phyloP scores from a whole-genome alignment of 2,888 invertebrate genomes.

The Hydraecia micacea region DNA sequence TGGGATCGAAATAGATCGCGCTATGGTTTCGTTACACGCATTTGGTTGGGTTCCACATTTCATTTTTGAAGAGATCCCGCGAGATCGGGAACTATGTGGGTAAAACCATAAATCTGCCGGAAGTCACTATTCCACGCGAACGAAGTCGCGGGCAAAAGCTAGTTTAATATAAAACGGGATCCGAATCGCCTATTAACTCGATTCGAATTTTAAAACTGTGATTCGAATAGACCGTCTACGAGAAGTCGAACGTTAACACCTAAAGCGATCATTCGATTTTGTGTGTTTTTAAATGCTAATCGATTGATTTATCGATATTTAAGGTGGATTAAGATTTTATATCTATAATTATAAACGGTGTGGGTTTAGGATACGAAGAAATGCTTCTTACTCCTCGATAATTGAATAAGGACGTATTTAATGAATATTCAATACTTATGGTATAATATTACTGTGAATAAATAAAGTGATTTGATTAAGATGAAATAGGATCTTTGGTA shows the following conservation, averaged over 20 bases:
- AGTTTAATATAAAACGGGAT: conserved; percentile 58
- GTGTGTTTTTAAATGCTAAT: conserved; percentile 61
- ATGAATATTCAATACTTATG: conserved; percentile 47
- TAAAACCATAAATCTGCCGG: too few species aligned
- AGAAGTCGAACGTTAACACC: conserved; percentile 48
- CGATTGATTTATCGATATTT: conserved; percentile 59
- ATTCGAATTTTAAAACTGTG: conserved; percentile 50
- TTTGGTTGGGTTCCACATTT: too few species aligned
- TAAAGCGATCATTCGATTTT: conserved; percentile 47
- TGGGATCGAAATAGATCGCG: too few species aligned
- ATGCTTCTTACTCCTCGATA: conserved; percentile 24
- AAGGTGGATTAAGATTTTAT: conserved; percentile 55
- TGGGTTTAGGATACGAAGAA: conserved; percentile 31
- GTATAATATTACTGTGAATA: conserved; percentile 22
- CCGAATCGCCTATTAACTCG: conserved; percentile 54
- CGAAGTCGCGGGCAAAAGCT: too few species aligned
- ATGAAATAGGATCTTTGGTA: conserved; percentile 27
- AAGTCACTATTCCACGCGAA: too few species aligned
- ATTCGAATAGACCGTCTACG: conserved; percentile 42
- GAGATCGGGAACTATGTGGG: too few species aligned
- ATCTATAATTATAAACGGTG: conserved; percentile 51
- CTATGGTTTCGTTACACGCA: too few species aligned
- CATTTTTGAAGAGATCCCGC: too few species aligned
- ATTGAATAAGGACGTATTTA: conserved; percentile 48
- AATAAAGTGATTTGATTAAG: conserved; percentile 41